Evolutionary conservation across 2,113 vertebrate genomes (phyloP), one percentile per base, ranked within the genome.

Genomic region (Hemiprocne comata): DNA sequence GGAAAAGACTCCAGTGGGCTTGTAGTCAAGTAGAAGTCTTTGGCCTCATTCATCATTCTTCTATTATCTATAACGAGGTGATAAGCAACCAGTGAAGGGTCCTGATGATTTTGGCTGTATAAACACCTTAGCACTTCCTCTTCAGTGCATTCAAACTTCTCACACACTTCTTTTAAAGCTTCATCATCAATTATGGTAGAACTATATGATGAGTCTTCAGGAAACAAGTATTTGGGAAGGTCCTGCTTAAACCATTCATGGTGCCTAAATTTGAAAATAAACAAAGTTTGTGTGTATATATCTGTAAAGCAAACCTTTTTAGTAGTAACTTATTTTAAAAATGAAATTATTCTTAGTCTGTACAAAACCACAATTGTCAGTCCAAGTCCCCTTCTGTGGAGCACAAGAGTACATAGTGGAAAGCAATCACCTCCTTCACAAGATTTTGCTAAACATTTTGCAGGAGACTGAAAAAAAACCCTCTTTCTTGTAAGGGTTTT

Each of bases 41-140:
- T 99, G 89, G 99, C 99, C 96, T 99, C 99, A 0, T 98, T 99
- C 99, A 99, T 99, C 98, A 99, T 99, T 96, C 99, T 99, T 24
- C 99, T 99, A 81, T 99, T 99, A 98, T 99, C 99, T 93, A 99
- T 99, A 94, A 99, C 99, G 82, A 99, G 99, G 90, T 99, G 99
- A 97, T 99, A 99, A 87, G 99, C 99, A 24, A 99, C 99, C 0
- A 98, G 99, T 93, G 99, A 90, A 4, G 99, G n/a, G n/a, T n/a
- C n/a, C n/a, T n/a, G n/a, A n/a, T n/a, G n/a, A n/a, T n/a, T n/a
- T n/a, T n/a, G n/a, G n/a, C n/a, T n/a, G n/a, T n/a, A n/a, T n/a
- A n/a, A n/a, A n/a, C n/a, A n/a, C n/a, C n/a, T n/a, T n/a, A n/a
- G n/a, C n/a, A n/a, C n/a, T n/a, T n/a, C n/a, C n/a, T n/a, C n/a